Percentiles rank a stretch among this genome's conserved stretches.
phyloP scores from a whole-genome alignment of 2,888 invertebrate species.

The Synergus japonicus region DNA sequence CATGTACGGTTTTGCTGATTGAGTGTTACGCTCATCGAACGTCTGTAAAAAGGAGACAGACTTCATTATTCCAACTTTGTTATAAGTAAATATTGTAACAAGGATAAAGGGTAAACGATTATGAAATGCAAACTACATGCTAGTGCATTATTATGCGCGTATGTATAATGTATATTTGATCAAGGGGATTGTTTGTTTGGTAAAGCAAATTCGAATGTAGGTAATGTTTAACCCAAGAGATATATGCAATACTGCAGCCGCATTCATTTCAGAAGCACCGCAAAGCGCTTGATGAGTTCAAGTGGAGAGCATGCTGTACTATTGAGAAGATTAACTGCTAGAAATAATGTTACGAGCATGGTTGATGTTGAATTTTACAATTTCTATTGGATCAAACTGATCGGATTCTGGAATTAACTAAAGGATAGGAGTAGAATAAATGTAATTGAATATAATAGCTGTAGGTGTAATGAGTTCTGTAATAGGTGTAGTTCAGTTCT shows the following conservation, averaged over 20 bases:
- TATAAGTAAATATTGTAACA: constrained; percentile 22
- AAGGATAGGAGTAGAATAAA: background rate
- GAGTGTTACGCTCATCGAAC: constrained; percentile 84
- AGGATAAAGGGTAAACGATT: constrained; percentile 45
- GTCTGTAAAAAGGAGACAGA: constrained; percentile 79
- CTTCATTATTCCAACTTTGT: constrained; percentile 45
- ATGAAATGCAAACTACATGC: constrained; percentile 55
- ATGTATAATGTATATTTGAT: background rate
- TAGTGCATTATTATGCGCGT: constrained; percentile 45
- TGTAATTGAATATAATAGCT: background rate
- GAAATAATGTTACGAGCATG: background rate
- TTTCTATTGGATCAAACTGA: background rate
- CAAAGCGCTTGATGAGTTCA: constrained; percentile 24
- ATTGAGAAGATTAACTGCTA: constrained; percentile 3
- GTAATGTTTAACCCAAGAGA: background rate
- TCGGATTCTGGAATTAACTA: background rate
- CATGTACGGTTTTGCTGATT: constrained; percentile 87
- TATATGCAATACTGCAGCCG: constrained; percentile 39
- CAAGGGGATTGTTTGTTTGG: background rate
- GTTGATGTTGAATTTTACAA: background rate
- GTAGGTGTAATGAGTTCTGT: too few species aligned
- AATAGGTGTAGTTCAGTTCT: background rate
- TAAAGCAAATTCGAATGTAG: background rate
- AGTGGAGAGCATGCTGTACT: constrained; percentile 32
- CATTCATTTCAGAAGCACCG: constrained; percentile 10